Conservation (phyloP, 2,888 invertebrate species). For the Calameuta idolon region DNA sequence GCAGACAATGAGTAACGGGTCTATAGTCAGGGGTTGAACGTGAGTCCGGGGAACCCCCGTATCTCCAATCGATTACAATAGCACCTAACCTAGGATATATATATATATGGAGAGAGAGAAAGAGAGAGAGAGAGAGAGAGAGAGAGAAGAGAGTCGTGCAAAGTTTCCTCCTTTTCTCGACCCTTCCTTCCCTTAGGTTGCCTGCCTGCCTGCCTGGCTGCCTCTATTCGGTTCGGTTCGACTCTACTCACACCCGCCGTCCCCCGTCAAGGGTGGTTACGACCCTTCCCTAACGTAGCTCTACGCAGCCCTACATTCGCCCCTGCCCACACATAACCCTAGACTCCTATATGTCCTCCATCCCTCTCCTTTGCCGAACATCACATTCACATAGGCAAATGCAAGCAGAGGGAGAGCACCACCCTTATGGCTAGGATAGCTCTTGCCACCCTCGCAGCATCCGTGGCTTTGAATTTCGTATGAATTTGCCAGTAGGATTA, state of each 20-base stretch:
- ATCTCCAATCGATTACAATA: conserved; percentile 59
- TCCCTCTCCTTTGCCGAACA: not conserved
- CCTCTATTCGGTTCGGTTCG: not conserved
- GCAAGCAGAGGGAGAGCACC: not conserved
- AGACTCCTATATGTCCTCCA: not conserved
- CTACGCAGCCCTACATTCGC: not conserved
- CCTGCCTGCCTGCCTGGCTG: not conserved
- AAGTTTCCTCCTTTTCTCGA: conserved; percentile 41
- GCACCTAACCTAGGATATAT: conserved; percentile 54
- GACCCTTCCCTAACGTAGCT: not conserved
- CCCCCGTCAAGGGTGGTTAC: not conserved
- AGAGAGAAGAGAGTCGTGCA: conserved; percentile 44
- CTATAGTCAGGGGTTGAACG: conserved; percentile 35
- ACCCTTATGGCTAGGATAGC: conserved; percentile 1
- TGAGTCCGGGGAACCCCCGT: conserved; percentile 51
- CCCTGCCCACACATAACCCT: not conserved
- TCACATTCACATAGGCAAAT: not conserved
- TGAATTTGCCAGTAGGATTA: conserved; percentile 22
- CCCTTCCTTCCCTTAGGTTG: conserved; percentile 20
- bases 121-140: conserved; percentile 28
- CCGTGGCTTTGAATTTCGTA: conserved; percentile 18
- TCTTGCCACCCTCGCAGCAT: conserved; percentile 14
- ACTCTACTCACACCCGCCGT: conserved; percentile 7
- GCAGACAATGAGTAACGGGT: conserved; percentile 57
- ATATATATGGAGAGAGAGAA: not conserved